phyloP scores from a whole-genome alignment of 2,797 vertebrate species.

The Pempheris klunzingeri region DNA sequence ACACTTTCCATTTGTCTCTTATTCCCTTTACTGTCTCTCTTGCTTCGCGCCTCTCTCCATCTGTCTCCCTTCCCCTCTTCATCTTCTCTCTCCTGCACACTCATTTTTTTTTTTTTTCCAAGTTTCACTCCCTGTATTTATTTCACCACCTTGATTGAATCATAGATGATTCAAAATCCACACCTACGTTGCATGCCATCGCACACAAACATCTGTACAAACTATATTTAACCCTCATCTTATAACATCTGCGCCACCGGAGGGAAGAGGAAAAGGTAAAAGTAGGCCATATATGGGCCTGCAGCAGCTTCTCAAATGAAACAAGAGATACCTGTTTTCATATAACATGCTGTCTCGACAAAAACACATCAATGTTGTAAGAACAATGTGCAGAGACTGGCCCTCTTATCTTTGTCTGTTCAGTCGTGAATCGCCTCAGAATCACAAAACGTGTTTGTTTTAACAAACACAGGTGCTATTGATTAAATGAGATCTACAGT shows the following conservation, averaged over 20 bases:
- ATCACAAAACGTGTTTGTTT: slow-evolving; percentile 35
- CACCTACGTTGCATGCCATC: slow-evolving; percentile 47
- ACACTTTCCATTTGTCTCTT: slow-evolving; percentile 30
- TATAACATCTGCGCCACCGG: slow-evolving; percentile 74
- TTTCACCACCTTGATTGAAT: slow-evolving; percentile 53
- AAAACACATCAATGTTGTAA: slow-evolving; percentile 59
- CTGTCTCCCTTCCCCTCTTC: slow-evolving; percentile 18
- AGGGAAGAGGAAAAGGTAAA: slow-evolving; percentile 71
- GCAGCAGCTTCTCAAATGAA: slow-evolving; percentile 72
- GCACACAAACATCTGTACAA: slow-evolving; percentile 75
- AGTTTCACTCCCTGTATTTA: slow-evolving; percentile 45
- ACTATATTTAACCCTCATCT: slow-evolving; percentile 80
- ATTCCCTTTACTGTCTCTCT: slow-evolving; percentile 37
- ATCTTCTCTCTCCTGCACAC: slow-evolving; percentile 26
- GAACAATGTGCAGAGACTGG: slow-evolving; percentile 1
- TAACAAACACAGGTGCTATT: slow-evolving; percentile 48
- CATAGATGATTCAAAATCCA: slow-evolving; percentile 61
- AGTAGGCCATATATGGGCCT: slow-evolving; percentile 82
- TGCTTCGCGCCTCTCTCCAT: slow-evolving; percentile 34
- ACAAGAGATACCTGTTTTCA: slow-evolving; percentile 61
- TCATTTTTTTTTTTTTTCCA: slow-evolving; percentile 6
- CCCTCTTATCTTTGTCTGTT: slow-evolving; percentile 25
- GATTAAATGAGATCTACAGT: slow-evolving; percentile 44
- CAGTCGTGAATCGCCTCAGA: slow-evolving; percentile 35
- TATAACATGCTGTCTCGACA: slow-evolving; percentile 46